Evolutionary conservation across 2,888 invertebrate genomes (phyloP), one percentile per base, ranked within the genome.

Genomic region (Synanthedon myopaeformis): DNA sequence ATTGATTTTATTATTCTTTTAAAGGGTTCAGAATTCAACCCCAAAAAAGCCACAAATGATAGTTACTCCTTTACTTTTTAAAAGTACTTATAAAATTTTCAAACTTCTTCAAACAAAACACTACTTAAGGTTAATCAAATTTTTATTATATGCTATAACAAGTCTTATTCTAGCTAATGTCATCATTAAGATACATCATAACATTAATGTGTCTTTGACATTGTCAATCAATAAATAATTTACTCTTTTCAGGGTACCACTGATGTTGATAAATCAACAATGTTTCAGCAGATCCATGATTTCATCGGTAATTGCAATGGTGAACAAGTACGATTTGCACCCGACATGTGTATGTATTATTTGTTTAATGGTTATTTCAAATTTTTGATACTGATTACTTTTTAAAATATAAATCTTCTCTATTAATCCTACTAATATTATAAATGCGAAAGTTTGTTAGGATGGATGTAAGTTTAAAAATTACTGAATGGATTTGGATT

Each of bases 261-360:
- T 63, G 82, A 88, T 61, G 82, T 79, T 63, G 91, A 88, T 55
- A 78, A 67, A 60, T 70, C 82, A 50, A 88, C 89, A 11, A 83
- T 92, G 68, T 93, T 92, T 69, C 91, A 91, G 63, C 94, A 94
- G 75, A 92, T 95, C 58, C 93, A 94, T 72, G 96, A 96, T 65
- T 97, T 97, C 76, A 93, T 97, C 57, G 89, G 90, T 55, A 92
- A 92, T 61, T 96, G 96, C 74, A 96, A 95, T 87, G 94, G 94
- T 52, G 96, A 96, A 79, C 96, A 98, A 90, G 93, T 97, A 55
- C 90, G 96, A 66, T 92, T 93, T 76, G 92, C 95, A 52, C 92
- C 95, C 53, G 95, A 96, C 74, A 89, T 92, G 65, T 96, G 96
- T 96, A 89, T 91, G 92, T 89, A 57, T 57, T 8, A 28, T 17